These are phyloP conservation scores for Picus viridis DNA, from an alignment of 2,797 vertebrate genomes.

Conservation along the genomic window DNA sequence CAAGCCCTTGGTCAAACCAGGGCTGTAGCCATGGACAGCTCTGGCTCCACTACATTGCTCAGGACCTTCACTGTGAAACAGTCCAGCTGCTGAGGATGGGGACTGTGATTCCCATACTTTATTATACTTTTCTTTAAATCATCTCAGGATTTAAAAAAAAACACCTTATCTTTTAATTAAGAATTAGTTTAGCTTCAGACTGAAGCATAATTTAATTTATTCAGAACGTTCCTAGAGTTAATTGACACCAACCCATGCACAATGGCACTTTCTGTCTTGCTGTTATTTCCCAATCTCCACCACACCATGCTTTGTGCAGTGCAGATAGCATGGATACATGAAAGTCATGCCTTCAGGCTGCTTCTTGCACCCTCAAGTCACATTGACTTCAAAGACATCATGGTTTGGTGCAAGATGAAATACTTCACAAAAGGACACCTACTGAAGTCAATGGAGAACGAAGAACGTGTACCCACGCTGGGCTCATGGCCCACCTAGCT, in stretches of 20 bases:
- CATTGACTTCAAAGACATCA: background rate
- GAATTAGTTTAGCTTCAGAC: constrained; percentile 35
- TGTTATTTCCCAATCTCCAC: background rate
- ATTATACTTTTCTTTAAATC: background rate
- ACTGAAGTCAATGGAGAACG: background rate
- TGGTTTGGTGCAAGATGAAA: background rate
- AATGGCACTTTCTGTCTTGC: background rate
- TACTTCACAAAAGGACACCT: background rate
- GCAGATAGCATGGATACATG: background rate
- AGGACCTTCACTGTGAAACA: background rate
- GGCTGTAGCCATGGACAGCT: background rate
- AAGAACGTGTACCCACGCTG: background rate
- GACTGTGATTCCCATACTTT: background rate
- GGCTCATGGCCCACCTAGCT: background rate
- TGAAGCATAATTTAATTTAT: constrained; percentile 58
- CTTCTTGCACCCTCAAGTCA: background rate
- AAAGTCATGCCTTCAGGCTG: background rate
- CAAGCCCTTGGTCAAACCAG: background rate
- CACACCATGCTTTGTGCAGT: background rate
- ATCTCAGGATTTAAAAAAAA: constrained; percentile 5
- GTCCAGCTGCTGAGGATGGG: background rate
- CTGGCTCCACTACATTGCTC: background rate
- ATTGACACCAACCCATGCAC: background rate
- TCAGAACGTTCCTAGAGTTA: background rate
- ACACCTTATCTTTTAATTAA: constrained; percentile 66